Percentiles rank a stretch among this genome's conserved stretches.
Evolutionary conservation across 2,888 invertebrate species (phyloP).

Genomic region (Agonopterix heracliana): DNA sequence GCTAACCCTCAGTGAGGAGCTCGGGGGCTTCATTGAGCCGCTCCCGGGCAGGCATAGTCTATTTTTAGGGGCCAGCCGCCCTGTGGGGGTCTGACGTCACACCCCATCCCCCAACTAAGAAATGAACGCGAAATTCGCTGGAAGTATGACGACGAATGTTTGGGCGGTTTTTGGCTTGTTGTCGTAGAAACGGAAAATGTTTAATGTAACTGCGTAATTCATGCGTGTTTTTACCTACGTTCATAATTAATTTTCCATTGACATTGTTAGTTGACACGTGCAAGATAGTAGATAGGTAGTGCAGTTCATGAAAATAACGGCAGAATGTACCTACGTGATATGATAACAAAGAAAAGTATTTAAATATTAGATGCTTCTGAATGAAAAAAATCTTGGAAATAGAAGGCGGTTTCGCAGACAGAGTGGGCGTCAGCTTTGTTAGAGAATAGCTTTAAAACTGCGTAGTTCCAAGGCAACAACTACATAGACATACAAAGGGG

Average conservation of each 20-base stretch:
- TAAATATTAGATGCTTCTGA: no score
- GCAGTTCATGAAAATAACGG: background rate
- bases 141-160: slow-evolving; percentile 32
- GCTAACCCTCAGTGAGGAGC: slow-evolving; percentile 9
- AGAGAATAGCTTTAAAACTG: background rate
- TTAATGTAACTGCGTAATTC: slow-evolving; percentile 27
- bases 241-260: background rate
- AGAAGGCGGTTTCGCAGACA: no score
- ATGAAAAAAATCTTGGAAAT: no score
- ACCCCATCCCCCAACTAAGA: slow-evolving; percentile 26
- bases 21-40: slow-evolving; percentile 55
- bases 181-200: slow-evolving; percentile 35
- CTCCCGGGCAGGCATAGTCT: slow-evolving; percentile 56
- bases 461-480: background rate
- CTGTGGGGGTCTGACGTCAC: slow-evolving; percentile 45
- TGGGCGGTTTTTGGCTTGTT: slow-evolving; percentile 26
- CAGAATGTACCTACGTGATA: no score
- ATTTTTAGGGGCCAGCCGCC: slow-evolving; percentile 53
- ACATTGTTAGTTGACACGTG: background rate
- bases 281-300: no score
- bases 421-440: no score
- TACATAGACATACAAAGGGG: background rate
- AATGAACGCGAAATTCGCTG: slow-evolving; percentile 38
- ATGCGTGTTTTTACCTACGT: background rate
- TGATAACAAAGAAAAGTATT: no score